A percentile compares a stretch with the other conserved stretches of the same genome.
These are phyloP conservation scores for Exocentrus adspersus DNA, from an alignment of 2,888 invertebrate genomes.

Conservation along the genomic window DNA sequence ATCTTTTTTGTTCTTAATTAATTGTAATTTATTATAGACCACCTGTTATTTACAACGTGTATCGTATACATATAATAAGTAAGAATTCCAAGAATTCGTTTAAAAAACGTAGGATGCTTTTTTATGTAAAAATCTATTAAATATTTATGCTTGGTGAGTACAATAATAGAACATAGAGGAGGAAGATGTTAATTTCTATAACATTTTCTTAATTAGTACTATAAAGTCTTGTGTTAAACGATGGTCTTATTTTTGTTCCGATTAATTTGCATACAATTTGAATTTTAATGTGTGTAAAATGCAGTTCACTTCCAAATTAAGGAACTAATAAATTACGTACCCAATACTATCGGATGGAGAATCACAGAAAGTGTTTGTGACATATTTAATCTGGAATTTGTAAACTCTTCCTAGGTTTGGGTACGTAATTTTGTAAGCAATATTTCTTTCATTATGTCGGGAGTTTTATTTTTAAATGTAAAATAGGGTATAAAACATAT, in stretches of 20 bases:
- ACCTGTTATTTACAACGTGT: slow-evolving; percentile 14
- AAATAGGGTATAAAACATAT: no score
- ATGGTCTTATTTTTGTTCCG: neutral
- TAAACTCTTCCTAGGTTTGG: no score
- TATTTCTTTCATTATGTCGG: no score
- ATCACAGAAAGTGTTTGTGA: no score
- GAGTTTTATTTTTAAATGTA: no score
- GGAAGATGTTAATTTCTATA: slow-evolving; percentile 4
- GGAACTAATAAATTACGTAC: no score
- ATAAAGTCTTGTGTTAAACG: neutral
- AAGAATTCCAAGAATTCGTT: slow-evolving; percentile 12
- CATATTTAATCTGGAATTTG: no score
- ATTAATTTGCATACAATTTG: neutral
- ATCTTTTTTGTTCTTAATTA: no score
- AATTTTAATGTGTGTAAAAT: neutral
- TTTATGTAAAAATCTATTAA: no score
- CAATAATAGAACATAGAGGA: slow-evolving; percentile 4
- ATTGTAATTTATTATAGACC: slow-evolving; percentile 10
- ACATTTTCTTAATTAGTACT: neutral
- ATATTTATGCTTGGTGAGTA: slow-evolving; percentile 11
- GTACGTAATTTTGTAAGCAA: no score
- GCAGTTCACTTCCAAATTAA: neutral
- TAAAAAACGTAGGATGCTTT: slow-evolving; percentile 10
- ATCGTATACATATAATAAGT: slow-evolving; percentile 10
- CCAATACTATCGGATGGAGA: no score